phyloP scores from a whole-genome alignment of 2,797 vertebrate genomes.

The Notoglanidium macrostoma region DNA sequence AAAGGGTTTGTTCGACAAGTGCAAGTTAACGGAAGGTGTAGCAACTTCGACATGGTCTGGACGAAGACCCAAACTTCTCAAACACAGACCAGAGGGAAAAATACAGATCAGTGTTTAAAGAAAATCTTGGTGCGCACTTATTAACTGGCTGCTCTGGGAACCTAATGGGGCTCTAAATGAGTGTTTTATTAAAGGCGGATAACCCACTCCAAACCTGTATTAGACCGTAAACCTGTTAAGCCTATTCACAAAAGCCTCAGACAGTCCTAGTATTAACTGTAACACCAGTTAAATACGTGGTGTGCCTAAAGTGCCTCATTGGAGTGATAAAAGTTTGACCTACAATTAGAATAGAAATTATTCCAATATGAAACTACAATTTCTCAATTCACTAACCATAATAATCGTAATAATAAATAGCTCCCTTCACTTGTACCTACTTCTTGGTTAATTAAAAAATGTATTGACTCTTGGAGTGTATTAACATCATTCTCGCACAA shows the following conservation, averaged over 20 bases:
- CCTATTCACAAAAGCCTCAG: neutral
- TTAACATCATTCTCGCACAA: too few species aligned
- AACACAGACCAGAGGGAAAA: neutral
- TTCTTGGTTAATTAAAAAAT: neutral
- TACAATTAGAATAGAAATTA: neutral
- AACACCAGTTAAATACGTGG: neutral
- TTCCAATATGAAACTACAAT: neutral
- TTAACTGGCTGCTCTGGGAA: neutral
- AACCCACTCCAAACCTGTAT: neutral
- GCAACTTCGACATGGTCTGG: too few species aligned
- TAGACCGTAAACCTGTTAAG: conserved; percentile 1
- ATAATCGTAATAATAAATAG: too few species aligned
- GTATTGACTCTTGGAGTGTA: too few species aligned
- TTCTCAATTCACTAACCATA: neutral
- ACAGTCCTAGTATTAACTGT: neutral
- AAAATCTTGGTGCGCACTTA: neutral
- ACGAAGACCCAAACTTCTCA: neutral
- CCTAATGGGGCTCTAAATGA: neutral
- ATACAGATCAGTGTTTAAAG: neutral
- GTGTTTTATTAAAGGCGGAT: conserved; percentile 11
- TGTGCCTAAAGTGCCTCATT: neutral
- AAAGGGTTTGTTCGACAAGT: too few species aligned
- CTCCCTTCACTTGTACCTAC: neutral
- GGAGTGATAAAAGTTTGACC: neutral
- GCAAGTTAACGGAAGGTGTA: too few species aligned